Evolutionary conservation across 2,797 vertebrate species (phyloP).

Genomic region (Acomys russatus): DNA sequence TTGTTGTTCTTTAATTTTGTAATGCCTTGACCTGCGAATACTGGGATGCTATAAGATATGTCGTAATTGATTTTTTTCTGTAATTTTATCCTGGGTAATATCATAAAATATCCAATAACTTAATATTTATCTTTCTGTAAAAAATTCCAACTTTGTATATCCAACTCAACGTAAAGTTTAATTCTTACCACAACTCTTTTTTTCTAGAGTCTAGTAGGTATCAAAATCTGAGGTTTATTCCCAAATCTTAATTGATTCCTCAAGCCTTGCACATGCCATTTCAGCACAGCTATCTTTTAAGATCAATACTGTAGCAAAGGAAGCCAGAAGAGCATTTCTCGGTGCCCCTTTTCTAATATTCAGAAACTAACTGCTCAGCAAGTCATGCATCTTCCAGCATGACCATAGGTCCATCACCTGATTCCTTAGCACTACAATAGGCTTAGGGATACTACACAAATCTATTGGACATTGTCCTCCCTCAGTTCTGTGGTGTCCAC

Average conservation of each 20-base stretch:
- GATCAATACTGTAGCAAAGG: not conserved
- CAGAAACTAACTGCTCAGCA: not conserved
- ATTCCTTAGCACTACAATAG: not conserved
- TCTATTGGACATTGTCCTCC: not conserved
- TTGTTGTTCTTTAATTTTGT: slow-evolving; percentile 1
- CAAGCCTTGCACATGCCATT: not conserved
- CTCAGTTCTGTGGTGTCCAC: not conserved
- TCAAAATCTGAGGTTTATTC: not conserved
- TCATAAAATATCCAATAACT: not conserved
- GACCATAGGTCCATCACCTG: too few species aligned
- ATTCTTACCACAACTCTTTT: not conserved
- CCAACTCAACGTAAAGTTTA: not conserved
- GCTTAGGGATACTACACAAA: not conserved
- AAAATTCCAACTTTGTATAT: not conserved
- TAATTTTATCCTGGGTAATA: not conserved
- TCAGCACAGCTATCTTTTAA: not conserved
- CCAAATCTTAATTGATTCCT: not conserved
- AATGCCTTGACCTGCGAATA: not conserved
- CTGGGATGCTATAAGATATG: not conserved
- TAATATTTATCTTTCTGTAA: not conserved
- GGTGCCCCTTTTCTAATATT: not conserved
- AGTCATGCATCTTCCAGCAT: not conserved
- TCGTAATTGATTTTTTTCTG: not conserved
- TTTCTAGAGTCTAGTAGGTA: not conserved
- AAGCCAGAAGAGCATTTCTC: not conserved